Percentiles rank a stretch among this genome's conserved stretches.
Evolutionary conservation across 2,888 invertebrate species (phyloP).

Genomic region (Euspilapteryx auroguttella): DNA sequence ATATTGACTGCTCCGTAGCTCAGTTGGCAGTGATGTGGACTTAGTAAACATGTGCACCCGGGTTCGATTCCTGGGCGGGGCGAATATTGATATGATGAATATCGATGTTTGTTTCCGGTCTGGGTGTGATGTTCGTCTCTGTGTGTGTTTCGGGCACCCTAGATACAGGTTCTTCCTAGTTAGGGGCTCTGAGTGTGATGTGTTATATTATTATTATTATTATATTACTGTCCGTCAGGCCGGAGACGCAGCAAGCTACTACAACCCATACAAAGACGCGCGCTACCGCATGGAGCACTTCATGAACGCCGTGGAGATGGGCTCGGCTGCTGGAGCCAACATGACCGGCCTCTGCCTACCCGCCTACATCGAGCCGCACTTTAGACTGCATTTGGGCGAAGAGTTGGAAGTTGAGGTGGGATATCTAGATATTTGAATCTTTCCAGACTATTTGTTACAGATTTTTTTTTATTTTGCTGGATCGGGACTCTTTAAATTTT

Average conservation of each 20-base stretch:
- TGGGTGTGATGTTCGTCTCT: no score
- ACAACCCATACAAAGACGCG: conserved; percentile 35
- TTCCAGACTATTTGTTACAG: background rate
- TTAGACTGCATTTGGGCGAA: conserved; percentile 18
- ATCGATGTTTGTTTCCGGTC: no score
- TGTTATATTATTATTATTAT: background rate
- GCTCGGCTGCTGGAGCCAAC: conserved; percentile 37
- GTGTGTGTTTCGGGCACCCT: no score
- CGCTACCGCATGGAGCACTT: conserved; percentile 28
- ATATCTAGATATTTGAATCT: background rate
- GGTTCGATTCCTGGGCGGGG: no score
- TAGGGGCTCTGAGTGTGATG: no score
- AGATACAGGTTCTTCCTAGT: no score
- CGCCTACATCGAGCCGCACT: conserved; percentile 37
- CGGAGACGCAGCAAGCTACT: conserved; percentile 41
- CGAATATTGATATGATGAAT: no score
- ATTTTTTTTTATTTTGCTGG: background rate
- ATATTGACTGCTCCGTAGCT: no score
- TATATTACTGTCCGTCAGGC: conserved; percentile 25
- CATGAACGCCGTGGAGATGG: conserved; percentile 28
- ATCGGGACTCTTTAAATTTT: background rate
- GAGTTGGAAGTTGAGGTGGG: conserved; percentile 22
- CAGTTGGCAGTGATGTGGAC: no score
- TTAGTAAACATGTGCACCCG: no score
- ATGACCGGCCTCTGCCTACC: conserved; percentile 44